Conservation (phyloP, 2,797 vertebrate genomes). For the Scyliorhinus canicula region DNA sequence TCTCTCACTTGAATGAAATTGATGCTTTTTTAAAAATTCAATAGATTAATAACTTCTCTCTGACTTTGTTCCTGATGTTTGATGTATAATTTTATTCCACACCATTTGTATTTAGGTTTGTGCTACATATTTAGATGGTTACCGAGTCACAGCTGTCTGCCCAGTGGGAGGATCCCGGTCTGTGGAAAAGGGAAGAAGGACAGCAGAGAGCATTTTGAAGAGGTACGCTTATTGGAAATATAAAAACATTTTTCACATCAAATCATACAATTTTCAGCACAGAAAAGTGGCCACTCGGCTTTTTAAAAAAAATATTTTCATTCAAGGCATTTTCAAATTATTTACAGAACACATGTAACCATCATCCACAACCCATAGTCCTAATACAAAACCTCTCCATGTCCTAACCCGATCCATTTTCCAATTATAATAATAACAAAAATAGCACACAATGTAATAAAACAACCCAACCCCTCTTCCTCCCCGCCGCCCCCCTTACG, state of each 20-base stretch:
- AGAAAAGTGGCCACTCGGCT: background rate
- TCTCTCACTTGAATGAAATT: background rate
- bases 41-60: background rate
- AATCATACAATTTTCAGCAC: background rate
- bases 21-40: background rate
- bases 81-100: background rate
- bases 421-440: too few relatives aligned
- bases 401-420: too few relatives aligned
- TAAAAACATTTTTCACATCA: background rate
- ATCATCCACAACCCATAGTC: too few relatives aligned
- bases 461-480: too few relatives aligned
- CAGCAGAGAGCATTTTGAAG: conserved; percentile 68
- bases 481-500: too few relatives aligned
- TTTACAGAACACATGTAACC: too few relatives aligned
- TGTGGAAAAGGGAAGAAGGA: conserved; percentile 63
- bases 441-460: too few relatives aligned
- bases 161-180: conserved; percentile 67
- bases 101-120: conserved; percentile 59
- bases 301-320: too few relatives aligned
- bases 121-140: conserved; percentile 73
- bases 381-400: too few relatives aligned
- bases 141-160: conserved; percentile 75
- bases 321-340: too few relatives aligned
- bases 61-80: background rate
- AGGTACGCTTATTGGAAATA: conserved; percentile 51